Evolutionary conservation across 2,113 vertebrate species (phyloP), one percentile per base, ranked within the genome.

Genomic region (Prunella himalayana): DNA sequence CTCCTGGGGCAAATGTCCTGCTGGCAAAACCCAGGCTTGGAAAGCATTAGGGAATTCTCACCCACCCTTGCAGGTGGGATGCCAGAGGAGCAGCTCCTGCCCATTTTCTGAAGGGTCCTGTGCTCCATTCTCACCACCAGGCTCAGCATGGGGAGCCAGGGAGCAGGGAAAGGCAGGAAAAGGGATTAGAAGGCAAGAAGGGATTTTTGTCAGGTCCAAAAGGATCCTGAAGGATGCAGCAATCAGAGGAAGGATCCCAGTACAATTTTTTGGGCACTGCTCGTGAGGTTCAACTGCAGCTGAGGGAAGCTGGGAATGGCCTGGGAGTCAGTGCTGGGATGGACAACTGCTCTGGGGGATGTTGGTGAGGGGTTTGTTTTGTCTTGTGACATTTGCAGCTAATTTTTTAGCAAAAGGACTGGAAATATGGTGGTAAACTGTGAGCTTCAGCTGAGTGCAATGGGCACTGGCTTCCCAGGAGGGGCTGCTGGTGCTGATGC

Each of bases 251-350:
- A 79, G 44, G 49, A 85, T 25, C 41, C 35, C 37, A 41, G 17
- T 37, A 33, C 57, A 23, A 15, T 70, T 83, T 69, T 47, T 15
- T 75, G 50, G 13, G 4, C 39, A 86, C 1, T 1, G 8, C 11
- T 64, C 2, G 1, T 44, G 37, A 80, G 45, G 22, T 9, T 86
- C 57, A 18, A 16, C n/a, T 65, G 45, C 18, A 49, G 20, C 13
- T 59, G 0, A 2, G 17, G 68, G 28, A 69, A 69, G 57, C 10
- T 59, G 53, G 27, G 31, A 25, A 44, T 5, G 0, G 1, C 19
- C 22, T 1, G 6, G 15, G 56, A 33, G 47, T 15, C 37, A 18
- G 9, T 2, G 15, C 42, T 73, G 69, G 70, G 28, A 17, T 2
- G 22, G 51, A 39, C 1, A 2, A 0, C 57, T 57, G 37, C 54